phyloP scores from a whole-genome alignment of 2,888 invertebrate genomes.

The Lycocerus yunnanus region DNA sequence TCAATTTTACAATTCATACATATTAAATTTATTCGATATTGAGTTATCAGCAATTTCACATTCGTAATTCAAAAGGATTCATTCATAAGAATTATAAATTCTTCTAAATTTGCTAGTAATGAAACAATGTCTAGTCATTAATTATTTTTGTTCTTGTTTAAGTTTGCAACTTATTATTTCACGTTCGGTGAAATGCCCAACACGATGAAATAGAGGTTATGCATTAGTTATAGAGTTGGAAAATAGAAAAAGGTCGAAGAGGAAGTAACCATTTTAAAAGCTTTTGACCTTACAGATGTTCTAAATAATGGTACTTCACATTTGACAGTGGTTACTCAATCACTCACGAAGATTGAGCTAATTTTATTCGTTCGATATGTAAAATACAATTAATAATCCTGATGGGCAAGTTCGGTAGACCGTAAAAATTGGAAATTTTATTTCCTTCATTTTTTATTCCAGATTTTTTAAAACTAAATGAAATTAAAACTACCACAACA shows the following conservation, averaged over 20 bases:
- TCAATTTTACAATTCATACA: not conserved
- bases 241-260: conserved; percentile 12
- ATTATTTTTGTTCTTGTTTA: too few relatives aligned
- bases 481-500: too few relatives aligned
- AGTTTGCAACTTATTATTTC: too few relatives aligned
- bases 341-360: not conserved
- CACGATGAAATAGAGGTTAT: conserved; percentile 4
- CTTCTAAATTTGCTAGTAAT: too few relatives aligned
- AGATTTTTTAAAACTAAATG: not conserved
- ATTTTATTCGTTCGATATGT: not conserved
- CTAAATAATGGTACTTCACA: conserved; percentile 10
- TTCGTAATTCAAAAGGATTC: not conserved
- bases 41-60: not conserved
- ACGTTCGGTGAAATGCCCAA: too few relatives aligned
- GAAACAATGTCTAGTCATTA: too few relatives aligned
- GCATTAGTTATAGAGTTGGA: conserved; percentile 5
- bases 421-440: not conserved
- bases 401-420: not conserved
- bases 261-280: conserved; percentile 20
- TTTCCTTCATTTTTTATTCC: not conserved
- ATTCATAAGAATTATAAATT: not conserved
- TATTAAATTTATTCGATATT: not conserved
- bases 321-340: conserved; percentile 3
- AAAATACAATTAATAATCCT: not conserved
- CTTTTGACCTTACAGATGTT: conserved; percentile 11